Evolutionary conservation across 2,888 invertebrate genomes (phyloP).

Genomic region (Pyrgus malvae): DNA sequence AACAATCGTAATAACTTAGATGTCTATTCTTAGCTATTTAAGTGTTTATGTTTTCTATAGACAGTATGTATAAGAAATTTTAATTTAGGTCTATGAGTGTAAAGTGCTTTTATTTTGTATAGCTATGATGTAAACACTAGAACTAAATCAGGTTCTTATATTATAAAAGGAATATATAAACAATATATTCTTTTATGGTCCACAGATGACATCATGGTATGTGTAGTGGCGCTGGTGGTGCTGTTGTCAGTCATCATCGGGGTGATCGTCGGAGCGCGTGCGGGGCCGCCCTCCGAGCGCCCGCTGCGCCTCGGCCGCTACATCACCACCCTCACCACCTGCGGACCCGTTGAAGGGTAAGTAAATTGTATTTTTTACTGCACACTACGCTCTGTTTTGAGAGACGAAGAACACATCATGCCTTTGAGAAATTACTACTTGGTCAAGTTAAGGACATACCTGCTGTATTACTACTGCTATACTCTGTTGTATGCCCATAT

Average conservation of each 20-base stretch:
- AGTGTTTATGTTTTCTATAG: not conserved
- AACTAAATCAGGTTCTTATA: no score
- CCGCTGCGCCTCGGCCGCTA: conserved; percentile 87
- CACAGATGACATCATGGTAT: conserved; percentile 80
- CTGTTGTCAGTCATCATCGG: conserved; percentile 85
- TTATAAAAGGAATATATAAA: no score
- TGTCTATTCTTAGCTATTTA: no score
- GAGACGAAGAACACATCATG: no score
- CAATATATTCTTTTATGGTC: not conserved
- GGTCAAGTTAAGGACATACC: no score
- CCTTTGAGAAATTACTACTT: no score
- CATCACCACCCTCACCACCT: conserved; percentile 87
- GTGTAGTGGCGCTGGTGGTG: conserved; percentile 82
- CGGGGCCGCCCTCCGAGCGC: conserved; percentile 76
- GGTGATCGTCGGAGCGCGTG: conserved; percentile 79
- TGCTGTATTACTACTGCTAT: no score
- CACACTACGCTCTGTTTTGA: not conserved
- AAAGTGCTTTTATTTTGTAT: no score
- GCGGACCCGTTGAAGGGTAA: conserved; percentile 91
- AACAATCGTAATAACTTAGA: no score
- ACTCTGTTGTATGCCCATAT: no score
- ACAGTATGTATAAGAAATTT: not conserved
- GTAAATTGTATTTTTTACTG: conserved; percentile 20
- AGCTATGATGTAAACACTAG: no score
- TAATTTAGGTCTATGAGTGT: no score